phyloP scores from a whole-genome alignment of 2,113 vertebrate genomes.

The Cynoglossus semilaevis region DNA sequence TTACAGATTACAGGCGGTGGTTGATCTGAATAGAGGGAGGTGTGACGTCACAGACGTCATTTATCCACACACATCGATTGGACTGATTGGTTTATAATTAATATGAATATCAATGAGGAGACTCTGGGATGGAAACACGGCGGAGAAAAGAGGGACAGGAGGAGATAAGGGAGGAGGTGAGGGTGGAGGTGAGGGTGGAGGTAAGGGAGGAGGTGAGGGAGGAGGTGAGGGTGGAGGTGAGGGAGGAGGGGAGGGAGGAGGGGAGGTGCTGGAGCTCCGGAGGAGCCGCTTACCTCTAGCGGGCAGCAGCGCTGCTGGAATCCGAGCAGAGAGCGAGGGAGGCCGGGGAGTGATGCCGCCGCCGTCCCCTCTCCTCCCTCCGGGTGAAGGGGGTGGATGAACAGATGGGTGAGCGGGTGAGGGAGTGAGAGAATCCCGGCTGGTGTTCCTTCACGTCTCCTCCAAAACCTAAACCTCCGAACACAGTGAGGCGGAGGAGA shows the following conservation, averaged over 20 bases:
- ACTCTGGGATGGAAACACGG: no score
- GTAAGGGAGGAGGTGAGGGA: neutral
- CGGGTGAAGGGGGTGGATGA: conserved; percentile 13
- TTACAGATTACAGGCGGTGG: neutral
- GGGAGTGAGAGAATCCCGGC: conserved; percentile 1
- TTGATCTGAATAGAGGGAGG: no score
- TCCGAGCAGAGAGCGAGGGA: conserved; percentile 61
- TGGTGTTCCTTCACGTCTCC: neutral
- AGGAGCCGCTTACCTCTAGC: conserved; percentile 73
- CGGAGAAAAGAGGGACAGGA: no score
- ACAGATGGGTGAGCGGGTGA: neutral
- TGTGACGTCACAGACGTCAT: no score
- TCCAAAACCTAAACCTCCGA: conserved; percentile 7
- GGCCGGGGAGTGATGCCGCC: conserved; percentile 67
- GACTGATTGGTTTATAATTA: no score
- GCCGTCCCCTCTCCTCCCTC: conserved; percentile 44
- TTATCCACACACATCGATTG: no score
- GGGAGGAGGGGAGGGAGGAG: neutral
- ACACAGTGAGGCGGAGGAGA: conserved; percentile 33
- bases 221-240: neutral
- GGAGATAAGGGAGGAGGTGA: no score
- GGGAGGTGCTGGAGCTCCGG: conserved; percentile 17
- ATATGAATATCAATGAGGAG: no score
- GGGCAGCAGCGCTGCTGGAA: conserved; percentile 57
- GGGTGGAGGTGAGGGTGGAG: no score